Conservation (phyloP, 2,888 invertebrate species). For the Sympetrum striolatum region DNA sequence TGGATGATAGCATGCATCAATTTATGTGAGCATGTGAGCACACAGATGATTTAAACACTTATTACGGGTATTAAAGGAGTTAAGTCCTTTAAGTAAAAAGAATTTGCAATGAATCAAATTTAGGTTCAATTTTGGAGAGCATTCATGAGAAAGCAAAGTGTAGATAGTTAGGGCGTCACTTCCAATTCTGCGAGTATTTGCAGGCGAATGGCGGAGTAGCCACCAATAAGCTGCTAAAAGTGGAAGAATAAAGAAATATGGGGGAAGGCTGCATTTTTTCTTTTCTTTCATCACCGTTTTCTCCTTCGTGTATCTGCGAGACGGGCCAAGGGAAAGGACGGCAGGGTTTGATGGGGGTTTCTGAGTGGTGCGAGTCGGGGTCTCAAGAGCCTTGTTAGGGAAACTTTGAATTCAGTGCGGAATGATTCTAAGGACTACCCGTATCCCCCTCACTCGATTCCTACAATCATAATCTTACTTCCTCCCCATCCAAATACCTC, state of each 20-base stretch:
- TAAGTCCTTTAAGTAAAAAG: no score
- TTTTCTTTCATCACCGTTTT: neutral
- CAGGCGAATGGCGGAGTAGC: no score
- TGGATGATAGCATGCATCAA: no score
- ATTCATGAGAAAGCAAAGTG: no score
- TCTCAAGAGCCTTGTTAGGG: constrained; percentile 42
- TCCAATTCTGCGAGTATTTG: no score
- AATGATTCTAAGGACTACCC: constrained; percentile 34
- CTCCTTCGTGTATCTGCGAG: neutral
- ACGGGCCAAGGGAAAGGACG: neutral
- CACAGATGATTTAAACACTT: no score
- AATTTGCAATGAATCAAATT: no score
- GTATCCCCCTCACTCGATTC: neutral
- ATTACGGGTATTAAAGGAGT: no score
- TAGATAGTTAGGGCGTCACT: no score
- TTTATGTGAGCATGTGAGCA: no score
- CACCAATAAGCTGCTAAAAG: no score
- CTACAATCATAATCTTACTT: neutral
- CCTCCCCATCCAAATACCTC: neutral
- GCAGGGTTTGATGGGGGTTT: constrained; percentile 17
- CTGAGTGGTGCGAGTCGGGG: constrained; percentile 26
- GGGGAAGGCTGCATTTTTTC: neutral
- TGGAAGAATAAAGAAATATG: neutral
- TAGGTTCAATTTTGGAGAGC: no score
- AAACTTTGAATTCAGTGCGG: constrained; percentile 40